Base-by-base conservation (phyloP, 1,140 invertebrate genomes). In the Episyrphus balteatus region DNA sequence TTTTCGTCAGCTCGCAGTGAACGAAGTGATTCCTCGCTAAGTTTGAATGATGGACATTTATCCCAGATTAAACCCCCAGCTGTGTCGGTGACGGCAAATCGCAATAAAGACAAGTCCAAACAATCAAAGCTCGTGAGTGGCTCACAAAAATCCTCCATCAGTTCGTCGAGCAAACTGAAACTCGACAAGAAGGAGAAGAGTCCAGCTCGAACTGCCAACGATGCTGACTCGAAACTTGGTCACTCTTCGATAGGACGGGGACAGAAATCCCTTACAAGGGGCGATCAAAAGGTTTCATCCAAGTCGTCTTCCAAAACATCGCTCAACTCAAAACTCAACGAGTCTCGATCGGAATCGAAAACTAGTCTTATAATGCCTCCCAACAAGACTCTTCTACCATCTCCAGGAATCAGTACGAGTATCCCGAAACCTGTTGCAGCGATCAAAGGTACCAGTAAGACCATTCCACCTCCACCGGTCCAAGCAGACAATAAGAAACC, bases 381-480 rank as follows among this genome's bases (percentile, higher is more conserved):
- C 15, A 31, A 37, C 15, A 57, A 45, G 39, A 42, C 38, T 2
- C 54, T 63, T 17, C 10, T 41, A 12, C 5, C 39, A 14, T 65
- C 60, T 53, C 62, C 62, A 31, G 55, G 50, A 15, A 53, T 58
- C 11, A 36, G 36, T 19, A 88, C 84, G 9, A 84, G 84, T 13
- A 86, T 92, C 57, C 88, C 89, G 2, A 92, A 92, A 70, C 89
- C 88, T 5, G 91, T 86, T 14, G 86, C 88, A 12, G 83, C 88
- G 47, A 86, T 93, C 5, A 92, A 92, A 75, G 88, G 88, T 53
- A 89, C 84, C 3, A 79, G 78, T 34, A 86, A 86, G 70, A 73
- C 78, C 46, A 17, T 65, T 42, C 59, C 73, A n/a, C 55, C 53
- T 7, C 61, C 50, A 67, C 72, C 40, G 67, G 69, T 32, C 62